These are phyloP conservation scores for Platorchestia sp. DNA, from an alignment of 1,140 invertebrate species.

Conservation along the genomic window DNA sequence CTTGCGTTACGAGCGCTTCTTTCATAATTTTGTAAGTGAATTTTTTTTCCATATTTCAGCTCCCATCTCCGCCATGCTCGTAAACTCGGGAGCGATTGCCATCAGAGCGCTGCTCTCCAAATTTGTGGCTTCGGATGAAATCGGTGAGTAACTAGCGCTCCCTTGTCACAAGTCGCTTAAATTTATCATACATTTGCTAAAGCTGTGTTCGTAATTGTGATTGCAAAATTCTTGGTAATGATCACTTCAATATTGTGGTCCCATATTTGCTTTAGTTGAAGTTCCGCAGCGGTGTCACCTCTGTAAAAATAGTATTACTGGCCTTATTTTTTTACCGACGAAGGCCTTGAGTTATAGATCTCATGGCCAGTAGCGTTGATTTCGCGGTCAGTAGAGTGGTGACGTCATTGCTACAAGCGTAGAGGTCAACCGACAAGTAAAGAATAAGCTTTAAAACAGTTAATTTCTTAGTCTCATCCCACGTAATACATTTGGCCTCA, in stretches of 20 bases:
- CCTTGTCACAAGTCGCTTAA: background rate
- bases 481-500: no score
- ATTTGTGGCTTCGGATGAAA: conserved; percentile 42
- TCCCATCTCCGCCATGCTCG: conserved; percentile 45
- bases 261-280: background rate
- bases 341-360: background rate
- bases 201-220: background rate
- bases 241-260: background rate
- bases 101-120: conserved; percentile 50
- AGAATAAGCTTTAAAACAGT: no score
- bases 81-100: conserved; percentile 47
- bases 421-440: no score
- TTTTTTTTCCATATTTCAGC: background rate
- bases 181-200: background rate
- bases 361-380: no score
- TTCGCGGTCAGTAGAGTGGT: no score
- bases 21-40: background rate
- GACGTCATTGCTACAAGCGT: no score
- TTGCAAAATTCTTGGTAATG: background rate
- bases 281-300: background rate
- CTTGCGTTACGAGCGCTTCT: background rate
- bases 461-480: no score
- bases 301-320: background rate
- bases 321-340: background rate
- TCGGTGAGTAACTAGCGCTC: conserved; percentile 21